A percentile compares a stretch with the other conserved stretches of the same genome.
These are phyloP conservation scores for Clistopyga incitator DNA, from an alignment of 2,888 invertebrate species.

Conservation along the genomic window DNA sequence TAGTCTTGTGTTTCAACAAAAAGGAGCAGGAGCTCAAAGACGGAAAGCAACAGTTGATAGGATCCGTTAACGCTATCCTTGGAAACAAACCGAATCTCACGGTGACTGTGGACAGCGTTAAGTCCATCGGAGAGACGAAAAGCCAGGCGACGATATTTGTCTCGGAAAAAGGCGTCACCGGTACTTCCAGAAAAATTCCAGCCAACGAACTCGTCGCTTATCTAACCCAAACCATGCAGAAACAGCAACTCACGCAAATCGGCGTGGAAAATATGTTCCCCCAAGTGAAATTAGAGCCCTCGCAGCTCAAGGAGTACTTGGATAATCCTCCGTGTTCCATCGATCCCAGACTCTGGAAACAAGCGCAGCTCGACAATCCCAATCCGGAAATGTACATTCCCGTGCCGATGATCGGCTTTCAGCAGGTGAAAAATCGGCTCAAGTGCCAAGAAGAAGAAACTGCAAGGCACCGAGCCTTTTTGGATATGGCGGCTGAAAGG, in stretches of 20 bases:
- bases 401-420: constrained; percentile 96
- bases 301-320: constrained; percentile 94
- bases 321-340: constrained; percentile 96
- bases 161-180: constrained; percentile 89
- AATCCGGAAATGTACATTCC: constrained; percentile 96
- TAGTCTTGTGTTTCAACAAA: constrained; percentile 93
- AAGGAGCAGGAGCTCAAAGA: constrained; percentile 90
- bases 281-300: constrained; percentile 91
- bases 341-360: constrained; percentile 97
- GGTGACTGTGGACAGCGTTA: constrained; percentile 91
- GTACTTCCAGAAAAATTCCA: constrained; percentile 89
- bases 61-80: constrained; percentile 89
- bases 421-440: constrained; percentile 91
- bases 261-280: constrained; percentile 90
- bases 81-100: constrained; percentile 94
- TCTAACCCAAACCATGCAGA: constrained; percentile 89
- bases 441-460: constrained; percentile 94
- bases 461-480: constrained; percentile 91
- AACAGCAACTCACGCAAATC: constrained; percentile 90
- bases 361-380: constrained; percentile 98
- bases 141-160: constrained; percentile 91
- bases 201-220: constrained; percentile 90
- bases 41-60: constrained; percentile 84
- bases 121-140: constrained; percentile 91
- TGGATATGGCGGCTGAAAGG: constrained; percentile 92